phyloP scores from a whole-genome alignment of 1,140 invertebrate species.

The Drosophila bocki region DNA sequence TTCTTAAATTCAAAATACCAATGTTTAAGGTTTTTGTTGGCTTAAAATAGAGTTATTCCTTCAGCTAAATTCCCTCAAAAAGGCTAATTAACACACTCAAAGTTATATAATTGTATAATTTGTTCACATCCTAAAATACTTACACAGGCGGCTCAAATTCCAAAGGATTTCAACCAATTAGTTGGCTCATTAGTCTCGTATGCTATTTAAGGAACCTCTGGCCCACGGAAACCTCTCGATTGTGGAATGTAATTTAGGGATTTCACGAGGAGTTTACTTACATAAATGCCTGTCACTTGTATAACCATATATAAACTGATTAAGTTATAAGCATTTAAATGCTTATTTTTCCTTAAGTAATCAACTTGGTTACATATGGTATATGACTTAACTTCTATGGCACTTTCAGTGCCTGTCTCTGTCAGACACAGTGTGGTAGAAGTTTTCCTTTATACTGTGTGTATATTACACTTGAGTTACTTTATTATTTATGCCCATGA shows the following conservation, averaged over 20 bases:
- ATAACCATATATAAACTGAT: neutral
- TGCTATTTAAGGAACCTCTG: conserved; percentile 26
- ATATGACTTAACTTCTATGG: neutral
- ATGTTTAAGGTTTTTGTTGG: neutral
- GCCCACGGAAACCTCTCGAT: neutral
- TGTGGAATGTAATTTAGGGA: neutral
- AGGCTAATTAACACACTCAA: conserved; percentile 22
- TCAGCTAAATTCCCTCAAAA: neutral
- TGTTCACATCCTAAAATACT: neutral
- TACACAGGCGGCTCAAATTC: neutral
- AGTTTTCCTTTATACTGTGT: conserved; percentile 9
- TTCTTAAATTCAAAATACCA: neutral
- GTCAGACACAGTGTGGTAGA: neutral
- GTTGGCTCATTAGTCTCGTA: conserved; percentile 1
- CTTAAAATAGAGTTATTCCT: neutral
- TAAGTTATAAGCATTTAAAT: conserved; percentile 3
- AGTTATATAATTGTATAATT: conserved; percentile 14
- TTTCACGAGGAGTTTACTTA: neutral
- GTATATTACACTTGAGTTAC: conserved; percentile 32
- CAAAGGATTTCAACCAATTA: conserved; percentile 21
- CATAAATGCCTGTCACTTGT: neutral
- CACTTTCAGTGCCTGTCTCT: neutral
- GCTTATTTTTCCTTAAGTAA: neutral
- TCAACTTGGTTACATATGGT: too few species aligned
- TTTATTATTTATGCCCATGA: conserved; percentile 46